Conservation (phyloP, 2,888 invertebrate species). For the Stomorhina lunata region DNA sequence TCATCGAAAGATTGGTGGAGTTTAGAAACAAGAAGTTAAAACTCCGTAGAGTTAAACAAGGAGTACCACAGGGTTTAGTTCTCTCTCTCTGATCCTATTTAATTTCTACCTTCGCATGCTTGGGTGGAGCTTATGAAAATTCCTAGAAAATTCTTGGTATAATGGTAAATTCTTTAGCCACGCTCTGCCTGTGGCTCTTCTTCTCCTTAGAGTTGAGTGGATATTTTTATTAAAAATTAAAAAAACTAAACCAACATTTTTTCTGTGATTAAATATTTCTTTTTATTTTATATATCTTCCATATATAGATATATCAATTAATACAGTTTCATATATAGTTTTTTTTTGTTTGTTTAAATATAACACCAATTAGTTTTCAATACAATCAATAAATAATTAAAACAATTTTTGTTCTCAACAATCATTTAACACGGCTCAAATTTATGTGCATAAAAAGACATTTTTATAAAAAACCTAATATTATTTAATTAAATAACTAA, state of each 20-base stretch:
- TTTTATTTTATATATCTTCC: conserved; percentile 36
- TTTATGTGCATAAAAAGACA: neutral
- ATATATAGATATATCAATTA: conserved; percentile 25
- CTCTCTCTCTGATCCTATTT: too few relatives aligned
- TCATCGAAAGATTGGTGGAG: too few relatives aligned
- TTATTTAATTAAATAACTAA: neutral
- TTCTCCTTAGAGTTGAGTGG: too few relatives aligned
- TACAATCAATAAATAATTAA: conserved; percentile 24
- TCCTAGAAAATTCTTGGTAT: too few relatives aligned
- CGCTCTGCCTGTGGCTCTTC: too few relatives aligned
- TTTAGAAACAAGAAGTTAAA: too few relatives aligned
- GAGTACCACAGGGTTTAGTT: too few relatives aligned
- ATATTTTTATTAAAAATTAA: too few relatives aligned
- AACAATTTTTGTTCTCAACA: conserved; percentile 24
- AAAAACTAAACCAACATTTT: neutral
- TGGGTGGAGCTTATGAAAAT: too few relatives aligned
- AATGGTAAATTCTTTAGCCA: too few relatives aligned
- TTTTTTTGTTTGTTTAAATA: conserved; percentile 24
- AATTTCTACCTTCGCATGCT: too few relatives aligned
- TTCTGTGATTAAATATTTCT: conserved; percentile 14
- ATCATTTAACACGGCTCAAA: conserved; percentile 17
- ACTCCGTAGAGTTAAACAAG: too few relatives aligned
- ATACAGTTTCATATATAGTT: conserved; percentile 21
- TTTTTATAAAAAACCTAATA: neutral
- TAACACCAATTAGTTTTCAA: conserved; percentile 55